Evolutionary conservation across 2,113 vertebrate genomes (phyloP).

Genomic region (Aptenodytes patagonicus): DNA sequence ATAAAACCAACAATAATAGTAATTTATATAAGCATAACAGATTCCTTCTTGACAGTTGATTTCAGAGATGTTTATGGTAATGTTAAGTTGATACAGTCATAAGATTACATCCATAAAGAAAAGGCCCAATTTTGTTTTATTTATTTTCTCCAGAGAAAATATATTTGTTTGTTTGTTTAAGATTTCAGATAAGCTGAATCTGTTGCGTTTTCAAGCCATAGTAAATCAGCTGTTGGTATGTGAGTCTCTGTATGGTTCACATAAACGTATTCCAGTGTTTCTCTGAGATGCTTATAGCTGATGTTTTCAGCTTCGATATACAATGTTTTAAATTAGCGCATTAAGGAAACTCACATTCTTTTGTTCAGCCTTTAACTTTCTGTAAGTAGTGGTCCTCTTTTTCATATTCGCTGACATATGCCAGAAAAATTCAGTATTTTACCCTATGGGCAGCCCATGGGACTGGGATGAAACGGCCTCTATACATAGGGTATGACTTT

Average conservation of each 20-base stretch:
- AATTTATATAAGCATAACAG: constrained; percentile 28
- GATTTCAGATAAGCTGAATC: constrained; percentile 42
- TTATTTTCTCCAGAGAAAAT: constrained; percentile 31
- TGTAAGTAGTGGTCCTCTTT: neutral
- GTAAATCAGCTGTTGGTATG: neutral
- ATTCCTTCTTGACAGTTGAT: constrained; percentile 49
- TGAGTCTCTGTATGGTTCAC: neutral
- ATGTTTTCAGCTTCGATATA: neutral
- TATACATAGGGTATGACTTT: constrained; percentile 46
- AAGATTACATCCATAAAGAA: constrained; percentile 48
- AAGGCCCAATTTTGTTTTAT: constrained; percentile 4
- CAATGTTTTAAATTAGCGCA: neutral
- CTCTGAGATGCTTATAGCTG: neutral
- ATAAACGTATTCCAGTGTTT: neutral
- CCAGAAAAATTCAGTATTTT: constrained; percentile 28
- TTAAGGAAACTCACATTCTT: constrained; percentile 43
- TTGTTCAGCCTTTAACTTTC: constrained; percentile 43
- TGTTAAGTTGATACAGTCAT: constrained; percentile 24
- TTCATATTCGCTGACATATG: constrained; percentile 44
- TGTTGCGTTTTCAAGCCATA: constrained; percentile 1
- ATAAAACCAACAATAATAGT: constrained; percentile 11
- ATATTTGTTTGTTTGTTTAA: neutral
- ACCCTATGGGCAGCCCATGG: constrained; percentile 38
- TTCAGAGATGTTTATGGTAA: constrained; percentile 53
- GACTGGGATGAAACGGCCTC: constrained; percentile 42